A percentile compares a stretch with the other conserved stretches of the same genome.
These are phyloP conservation scores for Chaetops frenatus DNA, from an alignment of 2,113 vertebrate genomes.

Conservation along the genomic window DNA sequence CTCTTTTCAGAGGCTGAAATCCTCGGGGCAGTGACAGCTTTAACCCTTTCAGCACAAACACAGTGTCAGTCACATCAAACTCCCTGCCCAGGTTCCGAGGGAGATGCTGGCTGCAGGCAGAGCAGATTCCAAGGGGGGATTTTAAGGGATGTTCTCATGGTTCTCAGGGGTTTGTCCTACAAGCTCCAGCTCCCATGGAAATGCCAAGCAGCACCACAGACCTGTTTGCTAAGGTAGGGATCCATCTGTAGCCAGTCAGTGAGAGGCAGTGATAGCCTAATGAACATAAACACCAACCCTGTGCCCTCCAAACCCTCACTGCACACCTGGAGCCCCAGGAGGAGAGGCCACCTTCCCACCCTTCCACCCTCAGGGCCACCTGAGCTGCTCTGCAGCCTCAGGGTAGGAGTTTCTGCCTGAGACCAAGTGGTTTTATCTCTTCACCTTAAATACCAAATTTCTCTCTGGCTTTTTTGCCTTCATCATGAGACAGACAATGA, in stretches of 20 bases:
- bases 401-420: not conserved
- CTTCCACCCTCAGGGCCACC: not conserved
- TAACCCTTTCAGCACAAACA: not conserved
- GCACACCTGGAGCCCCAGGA: not conserved
- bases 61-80: fast-evolving
- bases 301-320: not conserved
- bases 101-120: not conserved
- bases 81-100: not conserved
- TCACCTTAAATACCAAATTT: not conserved
- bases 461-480: not conserved
- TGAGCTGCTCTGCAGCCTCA: not conserved
- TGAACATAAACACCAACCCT: not conserved
- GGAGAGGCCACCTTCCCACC: not conserved
- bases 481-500: not conserved
- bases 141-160: not conserved
- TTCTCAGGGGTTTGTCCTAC: not conserved
- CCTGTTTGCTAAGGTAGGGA: not conserved
- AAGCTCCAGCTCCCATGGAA: not conserved
- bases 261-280: not conserved
- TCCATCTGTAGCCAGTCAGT: constrained; percentile 26
- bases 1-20: not conserved
- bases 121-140: not conserved
- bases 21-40: not conserved
- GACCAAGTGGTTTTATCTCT: not conserved
- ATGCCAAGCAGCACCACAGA: not conserved